A percentile compares a stretch with the other conserved stretches of the same genome.
Conservation (phyloP, 1,140 invertebrate genomes). For the Thrips palmi region DNA sequence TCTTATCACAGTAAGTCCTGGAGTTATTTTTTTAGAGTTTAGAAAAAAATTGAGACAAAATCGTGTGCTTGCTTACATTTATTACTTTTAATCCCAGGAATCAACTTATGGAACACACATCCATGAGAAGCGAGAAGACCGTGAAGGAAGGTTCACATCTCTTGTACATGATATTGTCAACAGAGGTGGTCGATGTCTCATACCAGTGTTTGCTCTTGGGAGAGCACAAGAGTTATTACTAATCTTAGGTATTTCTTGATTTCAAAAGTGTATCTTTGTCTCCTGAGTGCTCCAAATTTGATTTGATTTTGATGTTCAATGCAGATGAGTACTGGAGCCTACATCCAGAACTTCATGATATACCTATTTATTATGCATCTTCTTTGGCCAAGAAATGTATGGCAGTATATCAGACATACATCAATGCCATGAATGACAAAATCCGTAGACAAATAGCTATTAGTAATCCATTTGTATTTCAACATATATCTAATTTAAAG, state of each 20-base stretch:
- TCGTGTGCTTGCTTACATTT: neutral
- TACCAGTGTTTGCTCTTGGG: constrained; percentile 96
- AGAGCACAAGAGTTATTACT: constrained; percentile 91
- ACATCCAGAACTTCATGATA: constrained; percentile 95
- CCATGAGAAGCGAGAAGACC: constrained; percentile 92
- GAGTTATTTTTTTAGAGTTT: constrained; percentile 12
- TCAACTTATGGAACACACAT: constrained; percentile 99
- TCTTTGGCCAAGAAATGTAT: constrained; percentile 99
- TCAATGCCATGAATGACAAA: constrained; percentile 98
- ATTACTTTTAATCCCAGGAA: constrained; percentile 37
- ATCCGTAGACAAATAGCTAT: constrained; percentile 92
- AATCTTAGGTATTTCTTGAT: constrained; percentile 52
- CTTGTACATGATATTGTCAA: constrained; percentile 92
- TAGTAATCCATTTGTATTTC: constrained; percentile 98
- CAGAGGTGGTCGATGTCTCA: constrained; percentile 89
- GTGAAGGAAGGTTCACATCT: constrained; percentile 86
- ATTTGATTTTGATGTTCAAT: constrained; percentile 15
- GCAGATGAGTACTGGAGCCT: constrained; percentile 94
- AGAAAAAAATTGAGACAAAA: constrained; percentile 7
- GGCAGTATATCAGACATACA: constrained; percentile 98
- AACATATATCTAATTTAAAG: constrained; percentile 97
- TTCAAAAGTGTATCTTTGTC: too few relatives aligned
- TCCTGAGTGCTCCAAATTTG: too few relatives aligned
- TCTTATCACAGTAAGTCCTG: constrained; percentile 59
- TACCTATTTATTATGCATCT: constrained; percentile 98